Evolutionary conservation across 1,140 invertebrate species (phyloP).

Genomic region (Aphaenogaster ashmeadi): DNA sequence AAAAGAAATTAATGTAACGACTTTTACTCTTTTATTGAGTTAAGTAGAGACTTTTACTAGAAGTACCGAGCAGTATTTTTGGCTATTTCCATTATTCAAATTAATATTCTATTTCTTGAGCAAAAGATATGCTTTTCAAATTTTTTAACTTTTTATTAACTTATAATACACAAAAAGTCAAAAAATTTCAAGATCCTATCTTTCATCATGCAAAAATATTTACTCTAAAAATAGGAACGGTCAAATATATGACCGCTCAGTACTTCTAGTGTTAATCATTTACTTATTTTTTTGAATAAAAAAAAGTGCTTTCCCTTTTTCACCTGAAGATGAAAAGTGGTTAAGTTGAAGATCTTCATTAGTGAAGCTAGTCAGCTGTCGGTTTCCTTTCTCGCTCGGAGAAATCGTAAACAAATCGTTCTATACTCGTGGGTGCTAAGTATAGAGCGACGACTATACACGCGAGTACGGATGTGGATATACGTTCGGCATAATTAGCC

Average conservation of each 20-base stretch:
- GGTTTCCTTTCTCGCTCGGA: constrained; percentile 9
- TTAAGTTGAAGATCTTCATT: background rate
- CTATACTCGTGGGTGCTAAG: constrained; percentile 8
- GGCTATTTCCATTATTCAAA: too few relatives aligned
- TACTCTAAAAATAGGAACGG: too few relatives aligned
- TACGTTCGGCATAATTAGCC: constrained; percentile 46
- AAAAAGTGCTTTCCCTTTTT: background rate
- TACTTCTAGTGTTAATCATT: background rate
- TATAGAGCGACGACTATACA: constrained; percentile 23
- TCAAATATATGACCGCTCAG: too few relatives aligned
- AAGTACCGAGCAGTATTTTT: too few relatives aligned
- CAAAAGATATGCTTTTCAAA: too few relatives aligned
- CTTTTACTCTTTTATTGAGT: background rate
- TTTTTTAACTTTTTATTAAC: too few relatives aligned
- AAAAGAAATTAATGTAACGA: background rate
- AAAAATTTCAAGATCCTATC: too few relatives aligned
- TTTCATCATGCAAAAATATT: too few relatives aligned
- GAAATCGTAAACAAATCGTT: constrained; percentile 28
- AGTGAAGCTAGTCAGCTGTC: background rate
- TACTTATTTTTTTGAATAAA: background rate
- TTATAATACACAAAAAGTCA: too few relatives aligned
- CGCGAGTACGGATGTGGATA: constrained; percentile 32
- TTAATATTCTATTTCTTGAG: too few relatives aligned
- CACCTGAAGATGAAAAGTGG: background rate
- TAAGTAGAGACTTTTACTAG: too few relatives aligned